phyloP scores from a whole-genome alignment of 2,888 invertebrate genomes.

The Crossocerus cetratus region DNA sequence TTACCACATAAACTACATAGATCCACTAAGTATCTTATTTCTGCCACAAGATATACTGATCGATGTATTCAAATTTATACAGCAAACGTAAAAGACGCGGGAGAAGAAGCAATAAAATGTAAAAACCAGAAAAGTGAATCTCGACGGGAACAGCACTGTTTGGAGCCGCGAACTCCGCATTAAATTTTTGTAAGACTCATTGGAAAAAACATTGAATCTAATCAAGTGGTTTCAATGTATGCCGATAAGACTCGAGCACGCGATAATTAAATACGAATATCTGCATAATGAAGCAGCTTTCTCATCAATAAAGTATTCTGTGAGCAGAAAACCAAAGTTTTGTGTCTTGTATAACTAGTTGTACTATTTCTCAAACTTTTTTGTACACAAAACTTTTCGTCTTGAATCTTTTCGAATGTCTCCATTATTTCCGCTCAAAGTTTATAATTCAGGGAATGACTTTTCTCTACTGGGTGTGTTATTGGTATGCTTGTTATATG shows the following conservation, averaged over 20 bases:
- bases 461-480: slow-evolving; percentile 33
- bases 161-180: slow-evolving; percentile 27
- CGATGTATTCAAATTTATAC: slow-evolving; percentile 1
- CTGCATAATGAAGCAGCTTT: slow-evolving; percentile 7
- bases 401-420: too few relatives aligned
- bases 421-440: not conserved
- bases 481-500: slow-evolving; percentile 54
- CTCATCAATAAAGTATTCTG: too few relatives aligned
- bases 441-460: not conserved
- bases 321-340: too few relatives aligned
- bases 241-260: not conserved
- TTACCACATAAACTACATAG: not conserved
- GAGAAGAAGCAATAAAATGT: slow-evolving; percentile 51
- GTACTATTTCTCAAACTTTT: too few relatives aligned
- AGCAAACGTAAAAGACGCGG: slow-evolving; percentile 56
- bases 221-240: slow-evolving; percentile 28
- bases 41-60: slow-evolving; percentile 21
- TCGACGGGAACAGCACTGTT: slow-evolving; percentile 16
- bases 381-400: too few relatives aligned
- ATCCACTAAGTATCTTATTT: not conserved
- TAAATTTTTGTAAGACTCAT: slow-evolving; percentile 45
- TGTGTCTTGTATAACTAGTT: too few relatives aligned
- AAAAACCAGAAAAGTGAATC: slow-evolving; percentile 39
- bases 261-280: slow-evolving; percentile 1
- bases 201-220: slow-evolving; percentile 47